These are phyloP conservation scores for Nycticebus coucang DNA, from an alignment of 2,113 vertebrate species.

Conservation along the genomic window DNA sequence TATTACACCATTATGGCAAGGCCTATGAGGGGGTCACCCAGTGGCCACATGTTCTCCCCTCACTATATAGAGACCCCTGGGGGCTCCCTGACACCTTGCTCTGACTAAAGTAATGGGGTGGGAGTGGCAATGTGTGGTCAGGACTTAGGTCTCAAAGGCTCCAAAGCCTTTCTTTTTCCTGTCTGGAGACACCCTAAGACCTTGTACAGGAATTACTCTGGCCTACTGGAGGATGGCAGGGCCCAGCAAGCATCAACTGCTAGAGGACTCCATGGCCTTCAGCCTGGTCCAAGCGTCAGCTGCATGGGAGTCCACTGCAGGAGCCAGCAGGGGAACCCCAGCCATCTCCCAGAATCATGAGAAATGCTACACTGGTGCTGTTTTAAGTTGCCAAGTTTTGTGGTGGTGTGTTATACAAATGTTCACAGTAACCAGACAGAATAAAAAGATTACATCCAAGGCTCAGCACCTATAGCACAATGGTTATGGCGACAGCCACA, in stretches of 20 bases:
- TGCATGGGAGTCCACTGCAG: not conserved
- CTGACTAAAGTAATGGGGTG: not conserved
- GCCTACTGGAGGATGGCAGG: not conserved
- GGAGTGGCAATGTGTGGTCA: not conserved
- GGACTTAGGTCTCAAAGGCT: not conserved
- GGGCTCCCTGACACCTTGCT: not conserved
- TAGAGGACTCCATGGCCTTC: not conserved
- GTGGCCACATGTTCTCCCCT: rapidly evolving
- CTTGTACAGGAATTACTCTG: rapidly evolving
- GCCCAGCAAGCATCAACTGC: not conserved
- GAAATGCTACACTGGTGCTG: not conserved
- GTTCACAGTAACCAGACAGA: not conserved
- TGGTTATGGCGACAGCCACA: too few species aligned
- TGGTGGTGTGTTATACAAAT: not conserved
- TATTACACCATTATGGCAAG: not conserved
- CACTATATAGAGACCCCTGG: too few species aligned
- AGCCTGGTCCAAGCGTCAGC: not conserved
- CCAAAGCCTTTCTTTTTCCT: not conserved
- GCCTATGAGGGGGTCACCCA: too few species aligned
- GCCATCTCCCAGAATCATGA: not conserved
- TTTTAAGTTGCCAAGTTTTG: not conserved
- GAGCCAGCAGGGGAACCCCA: not conserved
- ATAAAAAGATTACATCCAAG: not conserved
- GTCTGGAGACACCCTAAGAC: not conserved
- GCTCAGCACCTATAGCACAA: too few species aligned